These are phyloP conservation scores for Orbicella faveolata DNA, from an alignment of 64 coral and sea anemone genomes.

Conservation along the genomic window DNA sequence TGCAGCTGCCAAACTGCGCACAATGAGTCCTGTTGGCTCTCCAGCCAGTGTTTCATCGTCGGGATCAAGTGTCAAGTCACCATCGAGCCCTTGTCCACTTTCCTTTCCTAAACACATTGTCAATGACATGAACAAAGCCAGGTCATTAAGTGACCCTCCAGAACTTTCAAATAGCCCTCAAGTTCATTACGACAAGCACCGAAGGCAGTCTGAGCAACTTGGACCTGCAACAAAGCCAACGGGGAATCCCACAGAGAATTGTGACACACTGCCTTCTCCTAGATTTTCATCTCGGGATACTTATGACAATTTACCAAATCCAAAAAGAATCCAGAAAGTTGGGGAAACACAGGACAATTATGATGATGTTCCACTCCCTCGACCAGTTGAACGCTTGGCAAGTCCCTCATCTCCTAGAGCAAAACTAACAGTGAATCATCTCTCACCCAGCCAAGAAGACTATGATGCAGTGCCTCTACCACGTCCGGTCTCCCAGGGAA, in stretches of 20 bases:
- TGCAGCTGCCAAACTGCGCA: neutral
- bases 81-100: constrained; percentile 31
- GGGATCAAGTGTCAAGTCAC: constrained; percentile 10
- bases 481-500: constrained; percentile 32
- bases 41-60: constrained; percentile 14
- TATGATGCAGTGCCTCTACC: constrained; percentile 44
- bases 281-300: constrained; percentile 2
- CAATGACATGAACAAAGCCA: neutral
- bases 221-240: neutral
- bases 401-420: constrained; percentile 6
- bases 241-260: constrained; percentile 6
- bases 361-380: constrained; percentile 32
- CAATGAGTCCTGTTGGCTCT: constrained; percentile 6
- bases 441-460: constrained; percentile 7
- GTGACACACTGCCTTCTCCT: constrained; percentile 24
- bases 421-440: neutral
- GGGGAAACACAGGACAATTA: neutral
- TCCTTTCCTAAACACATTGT: constrained; percentile 23
- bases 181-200: neutral
- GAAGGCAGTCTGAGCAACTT: constrained; percentile 23
- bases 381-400: neutral
- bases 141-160: constrained; percentile 19
- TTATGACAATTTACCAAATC: constrained; percentile 23
- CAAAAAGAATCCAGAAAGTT: neutral
- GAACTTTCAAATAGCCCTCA: neutral